Base-by-base conservation (phyloP, 2,888 invertebrate genomes). In the Amiota minor region DNA sequence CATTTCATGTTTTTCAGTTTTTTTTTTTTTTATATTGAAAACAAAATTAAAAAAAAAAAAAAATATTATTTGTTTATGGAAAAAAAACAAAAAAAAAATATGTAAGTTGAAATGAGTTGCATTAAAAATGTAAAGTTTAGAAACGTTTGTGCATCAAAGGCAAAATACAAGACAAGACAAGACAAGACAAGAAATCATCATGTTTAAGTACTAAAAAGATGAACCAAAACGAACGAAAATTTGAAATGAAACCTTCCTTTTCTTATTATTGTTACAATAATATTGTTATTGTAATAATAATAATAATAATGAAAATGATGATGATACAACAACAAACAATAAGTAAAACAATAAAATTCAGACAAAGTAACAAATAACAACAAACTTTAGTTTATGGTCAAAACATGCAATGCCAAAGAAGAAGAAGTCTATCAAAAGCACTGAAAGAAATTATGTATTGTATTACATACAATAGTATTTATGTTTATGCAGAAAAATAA, bases 1-100 rank as follows among this genome's bases (percentile, higher is more conserved):
- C 18, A 55, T 16, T 55, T 61, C 23, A 62, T 62, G 62, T 62
- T 45, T 55, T 55, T 18, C n/a, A 55, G 55, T 55, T 55, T n/a
- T 8, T 55, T 55, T n/a, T 16, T 55, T 55, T n/a, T 8, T 55
- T 55, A 55, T 16, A 55, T 55, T n/a, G 1, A n/a, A 11, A 55
- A 55, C 16, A 9, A 16, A 14, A 18, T 55, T 16, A 2, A 18
- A 55, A 55, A 53, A n/a, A 53, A n/a, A 12, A 18, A 55, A 55
- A 18, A 1, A 1, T 35, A 62, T 23, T 14, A 45, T 35, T n/a
- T 16, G 45, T 64, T 16, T 45, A n/a, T 23, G 61, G 14, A 14
- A n/a, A 16, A 64, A 18, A 16, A 14, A n/a, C 6, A 55, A 55
- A n/a, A 55, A 55, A 55, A 55, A n/a, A 0, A 55, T 6, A 55